A percentile compares a stretch with the other conserved stretches of the same genome.
Evolutionary conservation across 2,797 vertebrate genomes (phyloP).

Genomic region (Cercopithecus neglectus): DNA sequence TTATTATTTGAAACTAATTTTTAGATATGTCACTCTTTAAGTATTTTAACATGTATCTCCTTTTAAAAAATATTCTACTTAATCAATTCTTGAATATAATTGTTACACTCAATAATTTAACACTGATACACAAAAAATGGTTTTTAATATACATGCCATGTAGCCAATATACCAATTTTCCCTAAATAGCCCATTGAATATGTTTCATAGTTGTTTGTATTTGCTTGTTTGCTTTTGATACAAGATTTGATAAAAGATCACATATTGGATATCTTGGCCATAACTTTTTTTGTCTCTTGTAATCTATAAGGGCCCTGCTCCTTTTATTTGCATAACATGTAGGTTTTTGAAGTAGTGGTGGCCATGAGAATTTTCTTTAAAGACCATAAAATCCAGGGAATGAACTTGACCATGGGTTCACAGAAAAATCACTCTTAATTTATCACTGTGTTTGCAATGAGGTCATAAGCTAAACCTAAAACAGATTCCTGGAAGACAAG

Average conservation of each 20-base stretch:
- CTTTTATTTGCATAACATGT: background rate
- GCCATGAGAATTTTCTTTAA: background rate
- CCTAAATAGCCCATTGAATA: background rate
- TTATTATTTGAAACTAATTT: background rate
- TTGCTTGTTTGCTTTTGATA: background rate
- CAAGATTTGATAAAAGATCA: background rate
- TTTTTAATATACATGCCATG: background rate
- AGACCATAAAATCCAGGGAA: background rate
- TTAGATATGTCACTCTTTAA: background rate
- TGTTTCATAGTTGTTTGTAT: background rate
- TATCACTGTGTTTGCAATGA: background rate
- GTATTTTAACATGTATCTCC: background rate
- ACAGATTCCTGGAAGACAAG: background rate
- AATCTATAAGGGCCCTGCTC: background rate
- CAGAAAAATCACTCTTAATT: background rate
- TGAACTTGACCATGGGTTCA: background rate
- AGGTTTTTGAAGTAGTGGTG: background rate
- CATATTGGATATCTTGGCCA: background rate
- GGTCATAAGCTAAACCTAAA: background rate
- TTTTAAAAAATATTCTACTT: background rate
- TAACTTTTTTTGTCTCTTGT: background rate
- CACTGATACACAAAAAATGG: background rate
- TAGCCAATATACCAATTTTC: background rate
- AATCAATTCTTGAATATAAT: background rate
- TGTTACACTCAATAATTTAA: background rate